Base-by-base conservation (phyloP, 2,113 vertebrate species). In the Equus przewalskii region DNA sequence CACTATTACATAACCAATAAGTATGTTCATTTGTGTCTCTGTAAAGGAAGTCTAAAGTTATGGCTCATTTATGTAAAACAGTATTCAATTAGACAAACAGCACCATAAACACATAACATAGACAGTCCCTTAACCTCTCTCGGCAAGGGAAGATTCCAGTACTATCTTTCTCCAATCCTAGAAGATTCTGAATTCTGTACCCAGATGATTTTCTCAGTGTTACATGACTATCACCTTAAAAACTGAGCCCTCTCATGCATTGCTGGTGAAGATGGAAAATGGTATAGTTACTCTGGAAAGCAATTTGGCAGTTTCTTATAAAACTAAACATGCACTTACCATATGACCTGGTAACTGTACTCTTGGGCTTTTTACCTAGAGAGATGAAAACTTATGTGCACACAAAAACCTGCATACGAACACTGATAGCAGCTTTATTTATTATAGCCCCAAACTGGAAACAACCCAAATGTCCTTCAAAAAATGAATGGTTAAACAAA, bases 61-160 rank as follows among this genome's bases (percentile, higher is more conserved):
- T 11, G 60, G 58, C 13, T 93, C 30, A 60, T 78, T 89, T 85
- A 93, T 26, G 84, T 89, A 88, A 84, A 94, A 65, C 30, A 54
- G 49, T 21, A 76, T 62, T 81, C 72, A 60, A 3, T 60, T 69
- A 89, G 64, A 86, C 64, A 88, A 91, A 69, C 0, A 65, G n/a
- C 22, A 75, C n/a, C 22, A 76, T 14, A 44, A 64, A 67, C 73
- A 85, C 33, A 62, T 54, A 65, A 73, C 49, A 67, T n/a, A 78
- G 76, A 86, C 12, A 60, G 30, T 30, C 9, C n/a, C 69, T 83
- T 80, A 36, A 21, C 58, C 60, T 13, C 12, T 46, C 14, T 21
- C 18, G 10, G 46, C 49, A 58, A 44, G 41, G 16, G 26, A 41
- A 62, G n/a, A 64, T 2, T 44, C 41, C 51, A 83, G n/a, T 30